A percentile compares a stretch with the other conserved stretches of the same genome.
Evolutionary conservation across 2,888 invertebrate genomes (phyloP).

Genomic region (Pristionchus mayeri): DNA sequence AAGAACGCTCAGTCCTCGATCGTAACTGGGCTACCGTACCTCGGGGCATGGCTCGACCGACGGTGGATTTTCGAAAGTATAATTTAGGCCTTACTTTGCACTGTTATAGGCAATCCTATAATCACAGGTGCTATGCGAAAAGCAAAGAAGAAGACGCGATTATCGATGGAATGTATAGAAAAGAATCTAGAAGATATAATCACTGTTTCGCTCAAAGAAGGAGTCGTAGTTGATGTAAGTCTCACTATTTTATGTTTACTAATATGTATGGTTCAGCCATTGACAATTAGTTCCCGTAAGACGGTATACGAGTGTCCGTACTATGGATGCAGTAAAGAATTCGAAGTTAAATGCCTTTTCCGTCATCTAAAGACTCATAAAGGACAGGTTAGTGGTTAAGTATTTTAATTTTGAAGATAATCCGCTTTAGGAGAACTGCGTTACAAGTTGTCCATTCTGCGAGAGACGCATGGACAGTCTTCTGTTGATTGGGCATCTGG

Average conservation of each 20-base stretch:
- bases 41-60: too few species aligned
- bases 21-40: too few species aligned
- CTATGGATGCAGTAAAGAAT: constrained; percentile 1
- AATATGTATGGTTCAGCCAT: neutral
- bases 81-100: neutral
- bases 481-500: constrained; percentile 12
- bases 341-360: neutral
- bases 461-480: neutral
- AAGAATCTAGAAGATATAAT: constrained; percentile 19
- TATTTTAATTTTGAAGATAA: neutral
- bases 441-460: neutral
- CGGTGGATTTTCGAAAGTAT: too few species aligned
- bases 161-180: neutral
- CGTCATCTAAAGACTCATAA: neutral
- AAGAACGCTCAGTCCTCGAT: too few species aligned
- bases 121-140: constrained; percentile 6
- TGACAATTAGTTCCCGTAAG: neutral
- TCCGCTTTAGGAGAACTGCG: neutral
- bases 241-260: too few species aligned
- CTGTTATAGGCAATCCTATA: neutral
- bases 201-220: neutral
- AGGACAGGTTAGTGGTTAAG: neutral
- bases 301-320: constrained; percentile 21
- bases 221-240: constrained; percentile 23
- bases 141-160: neutral